Conservation (phyloP, 2,888 invertebrate species). For the Hydrotaea cyrtoneurina region DNA sequence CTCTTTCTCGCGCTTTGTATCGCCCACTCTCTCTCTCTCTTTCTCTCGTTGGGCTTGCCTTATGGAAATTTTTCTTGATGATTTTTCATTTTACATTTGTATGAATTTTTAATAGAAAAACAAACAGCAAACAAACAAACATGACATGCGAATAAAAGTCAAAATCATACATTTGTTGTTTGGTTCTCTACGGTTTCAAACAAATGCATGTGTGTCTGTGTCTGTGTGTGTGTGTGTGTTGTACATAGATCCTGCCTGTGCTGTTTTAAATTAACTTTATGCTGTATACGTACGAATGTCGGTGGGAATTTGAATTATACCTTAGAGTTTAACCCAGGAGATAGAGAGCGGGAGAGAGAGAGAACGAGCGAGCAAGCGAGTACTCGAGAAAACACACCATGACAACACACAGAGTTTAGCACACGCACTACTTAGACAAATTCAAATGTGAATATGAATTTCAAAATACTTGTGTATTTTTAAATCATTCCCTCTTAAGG, state of each 20-base stretch:
- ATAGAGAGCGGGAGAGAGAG: not conserved
- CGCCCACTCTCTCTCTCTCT: not conserved
- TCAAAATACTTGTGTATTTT: constrained; percentile 33
- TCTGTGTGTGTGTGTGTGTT: not conserved
- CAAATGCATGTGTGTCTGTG: not conserved
- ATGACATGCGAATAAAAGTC: constrained; percentile 45
- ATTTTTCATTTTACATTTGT: constrained; percentile 75
- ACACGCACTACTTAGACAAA: not conserved
- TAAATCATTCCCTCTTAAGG: constrained; percentile 18
- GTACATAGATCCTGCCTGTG: not conserved
- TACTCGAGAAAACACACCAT: not conserved
- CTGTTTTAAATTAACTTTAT: constrained; percentile 49
- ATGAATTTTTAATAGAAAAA: constrained; percentile 72
- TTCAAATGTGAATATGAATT: constrained; percentile 43
- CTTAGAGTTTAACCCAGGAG: not conserved
- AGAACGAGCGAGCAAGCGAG: not conserved
- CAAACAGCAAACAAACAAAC: not conserved
- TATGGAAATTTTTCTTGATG: constrained; percentile 70
- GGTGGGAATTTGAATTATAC: constrained; percentile 32
- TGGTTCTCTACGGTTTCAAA: no score
- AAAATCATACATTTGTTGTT: constrained; percentile 42
- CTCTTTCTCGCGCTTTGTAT: no score
- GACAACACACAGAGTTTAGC: not conserved
- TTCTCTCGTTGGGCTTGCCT: no score
- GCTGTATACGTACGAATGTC: not conserved